phyloP scores from a whole-genome alignment of 2,888 invertebrate genomes.

The Mycogona germanica region DNA sequence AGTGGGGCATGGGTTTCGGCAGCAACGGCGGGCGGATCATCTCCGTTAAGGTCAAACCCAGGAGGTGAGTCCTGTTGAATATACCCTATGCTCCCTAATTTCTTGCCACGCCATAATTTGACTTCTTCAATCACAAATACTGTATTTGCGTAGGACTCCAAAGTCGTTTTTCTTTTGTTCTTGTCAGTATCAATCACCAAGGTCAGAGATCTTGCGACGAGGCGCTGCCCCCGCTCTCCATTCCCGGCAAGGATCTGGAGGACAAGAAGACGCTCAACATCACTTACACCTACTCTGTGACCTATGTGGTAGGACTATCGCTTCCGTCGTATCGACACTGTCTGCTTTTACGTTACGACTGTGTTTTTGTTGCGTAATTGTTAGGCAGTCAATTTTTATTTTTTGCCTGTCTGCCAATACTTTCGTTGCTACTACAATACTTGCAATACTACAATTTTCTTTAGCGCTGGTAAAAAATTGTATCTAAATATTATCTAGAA shows the following conservation, averaged over 20 bases:
- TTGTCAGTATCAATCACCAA: conserved; percentile 42
- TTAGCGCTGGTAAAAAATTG: too few relatives aligned
- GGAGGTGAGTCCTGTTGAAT: conserved; percentile 34
- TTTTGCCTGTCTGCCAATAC: not conserved
- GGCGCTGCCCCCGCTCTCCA: conserved; percentile 48
- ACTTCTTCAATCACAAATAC: not conserved
- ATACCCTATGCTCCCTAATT: too few relatives aligned
- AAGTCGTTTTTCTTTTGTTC: conserved; percentile 7
- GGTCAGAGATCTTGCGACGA: conserved; percentile 28
- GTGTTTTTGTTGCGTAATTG: not conserved
- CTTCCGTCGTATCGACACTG: not conserved
- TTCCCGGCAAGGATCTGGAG: conserved; percentile 43
- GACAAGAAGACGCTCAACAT: conserved; percentile 46
- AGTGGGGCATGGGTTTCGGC: conserved; percentile 68
- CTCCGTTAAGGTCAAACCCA: conserved; percentile 39
- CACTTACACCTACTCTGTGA: conserved; percentile 76
- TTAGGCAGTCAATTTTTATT: not conserved
- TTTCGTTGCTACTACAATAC: not conserved
- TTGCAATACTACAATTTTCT: not conserved
- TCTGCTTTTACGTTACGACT: too few relatives aligned
- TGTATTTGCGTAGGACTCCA: not conserved
- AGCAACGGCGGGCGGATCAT: conserved; percentile 78
- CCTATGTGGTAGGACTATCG: conserved; percentile 48
- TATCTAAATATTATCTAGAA: too few relatives aligned
- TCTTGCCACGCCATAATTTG: too few relatives aligned